Evolutionary conservation across 1,140 invertebrate genomes (phyloP), one percentile per base, ranked within the genome.

Genomic region (Drosophila ercepeae): DNA sequence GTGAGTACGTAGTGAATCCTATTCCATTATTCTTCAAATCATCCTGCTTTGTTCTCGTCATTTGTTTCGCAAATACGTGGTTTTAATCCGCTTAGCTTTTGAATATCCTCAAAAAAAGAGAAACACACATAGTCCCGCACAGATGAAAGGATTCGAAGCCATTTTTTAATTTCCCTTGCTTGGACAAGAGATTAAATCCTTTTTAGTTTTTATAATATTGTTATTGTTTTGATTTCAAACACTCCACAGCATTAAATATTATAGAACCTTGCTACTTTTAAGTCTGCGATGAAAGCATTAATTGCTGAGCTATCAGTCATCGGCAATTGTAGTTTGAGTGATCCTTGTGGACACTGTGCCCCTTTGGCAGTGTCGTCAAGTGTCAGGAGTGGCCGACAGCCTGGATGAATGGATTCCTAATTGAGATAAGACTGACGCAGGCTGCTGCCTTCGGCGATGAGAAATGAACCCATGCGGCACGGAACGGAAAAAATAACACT

Each of bases 391-490:
- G 29, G 55, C 49, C 46, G 59, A 49, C 48, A 48, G 67, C 23
- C 59, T 44, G 50, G 48, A 65, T 73, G 72, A 76, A 86, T 86
- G 81, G 78, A 67, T 76, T 67, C 63, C 76, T 81, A 86, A 86
- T 86, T 86, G 76, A 77, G 81, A 86, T 84, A 86, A 86, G 81
- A 75, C 44, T 57, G 51, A 52, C 61, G 55, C 75, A 78, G 68
- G 65, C 29, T 41, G 65, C 67, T 71, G 68, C 49, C 69, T 51
- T 14, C 49, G 29, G 21, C 55, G 42, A 67, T 83, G 78, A 83
- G 72, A 78, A 84, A 83, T 75, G 75, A 75, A 55, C 36, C 53
- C 7, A 36, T 39, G 36, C 48, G 19, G 19, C 58, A 46, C 52
- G 42, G 32, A 52, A 45, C 51, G 55, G 58, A 64, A 60, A 39